Base-by-base conservation (phyloP, 2,888 invertebrate species). In the Melanargia galathea region DNA sequence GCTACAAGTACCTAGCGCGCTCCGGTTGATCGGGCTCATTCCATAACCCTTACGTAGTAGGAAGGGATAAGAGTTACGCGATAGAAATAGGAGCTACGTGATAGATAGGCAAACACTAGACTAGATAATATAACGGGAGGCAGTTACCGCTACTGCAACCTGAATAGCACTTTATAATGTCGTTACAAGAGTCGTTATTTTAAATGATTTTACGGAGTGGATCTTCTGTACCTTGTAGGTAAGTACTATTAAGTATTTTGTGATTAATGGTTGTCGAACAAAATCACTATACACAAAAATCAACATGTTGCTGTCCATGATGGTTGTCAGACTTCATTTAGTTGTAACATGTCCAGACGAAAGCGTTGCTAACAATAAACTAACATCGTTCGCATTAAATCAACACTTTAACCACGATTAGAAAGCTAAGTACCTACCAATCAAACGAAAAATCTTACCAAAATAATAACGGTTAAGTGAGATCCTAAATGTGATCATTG, bases 291-390 rank as follows among this genome's bases (percentile, higher is more conserved):
- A 33, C 30, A 51, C 51, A 51, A 51, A 33, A 30, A 51, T 18
- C 43, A 43, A 51, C 18, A 51, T 30, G 18, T 24, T n/a, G 52
- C 20, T 38, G n/a, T 54, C 40, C 38, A 54, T 20, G 38, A 54
- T 20, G 38, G 38, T 54, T 54, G 54, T 38, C 54, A 38, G 24
- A 20, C 35, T 11, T 54, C 38, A 54, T 54, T 38, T 51, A 30
- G 11, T 30, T 1, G 7, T 30, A 7, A 43, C 43, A 6, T 43
- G 16, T 43, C 18, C 43, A 43, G 8, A 8, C 51, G 54, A 54
- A 54, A 54, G 54, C 38, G 22, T 51, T 18, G 5, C 51, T 51
- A 51, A 51, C 51, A 51, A 51, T 51, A 51, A 51, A 51, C 2
- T 30, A 51, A 30, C 26, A 30, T 16, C 51, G 16, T 16, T 6